These are phyloP conservation scores for Palythoa grandiflora DNA, from an alignment of 92 coral and sea anemone species.

Conservation along the genomic window DNA sequence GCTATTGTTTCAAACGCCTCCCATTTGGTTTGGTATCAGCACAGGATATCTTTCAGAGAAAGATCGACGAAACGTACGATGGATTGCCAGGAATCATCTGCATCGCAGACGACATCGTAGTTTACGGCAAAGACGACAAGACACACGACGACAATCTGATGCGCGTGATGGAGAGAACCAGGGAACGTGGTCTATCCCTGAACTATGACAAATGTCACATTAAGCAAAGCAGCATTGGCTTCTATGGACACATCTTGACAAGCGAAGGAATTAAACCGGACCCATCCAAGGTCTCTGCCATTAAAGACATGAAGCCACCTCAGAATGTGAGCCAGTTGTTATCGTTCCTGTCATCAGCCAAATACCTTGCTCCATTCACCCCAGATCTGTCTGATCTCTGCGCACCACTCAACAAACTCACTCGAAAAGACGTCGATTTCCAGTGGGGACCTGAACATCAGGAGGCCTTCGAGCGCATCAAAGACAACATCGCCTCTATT, in stretches of 20 bases:
- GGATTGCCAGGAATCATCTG: slow-evolving; percentile 46
- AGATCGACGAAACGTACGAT: slow-evolving; percentile 46
- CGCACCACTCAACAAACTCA: slow-evolving; percentile 41
- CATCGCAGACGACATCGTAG: slow-evolving; percentile 32
- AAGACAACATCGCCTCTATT: slow-evolving; percentile 33
- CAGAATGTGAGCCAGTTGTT: slow-evolving; percentile 28
- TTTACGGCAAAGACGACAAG: slow-evolving; percentile 27
- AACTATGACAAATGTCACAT: slow-evolving; percentile 34
- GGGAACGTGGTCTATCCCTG: slow-evolving; percentile 27
- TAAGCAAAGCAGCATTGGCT: slow-evolving; percentile 41
- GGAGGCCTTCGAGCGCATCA: slow-evolving; percentile 36
- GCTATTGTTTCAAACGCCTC: slow-evolving; percentile 53
- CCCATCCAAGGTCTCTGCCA: slow-evolving; percentile 48
- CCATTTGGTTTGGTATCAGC: slow-evolving; percentile 52
- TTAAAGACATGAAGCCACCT: slow-evolving; percentile 31
- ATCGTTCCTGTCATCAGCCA: slow-evolving; percentile 26
- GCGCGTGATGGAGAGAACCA: slow-evolving; percentile 28
- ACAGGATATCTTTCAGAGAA: slow-evolving; percentile 42
- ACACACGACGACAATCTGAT: slow-evolving; percentile 30
- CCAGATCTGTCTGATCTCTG: slow-evolving; percentile 40
- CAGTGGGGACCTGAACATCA: slow-evolving; percentile 25
- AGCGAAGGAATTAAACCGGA: slow-evolving; percentile 49
- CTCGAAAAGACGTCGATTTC: slow-evolving; percentile 32
- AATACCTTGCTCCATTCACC: slow-evolving; percentile 28
- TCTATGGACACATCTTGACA: slow-evolving; percentile 50